A percentile compares a stretch with the other conserved stretches of the same genome.
phyloP scores from a whole-genome alignment of 1,140 invertebrate genomes.

The Diploscapter pachys region DNA sequence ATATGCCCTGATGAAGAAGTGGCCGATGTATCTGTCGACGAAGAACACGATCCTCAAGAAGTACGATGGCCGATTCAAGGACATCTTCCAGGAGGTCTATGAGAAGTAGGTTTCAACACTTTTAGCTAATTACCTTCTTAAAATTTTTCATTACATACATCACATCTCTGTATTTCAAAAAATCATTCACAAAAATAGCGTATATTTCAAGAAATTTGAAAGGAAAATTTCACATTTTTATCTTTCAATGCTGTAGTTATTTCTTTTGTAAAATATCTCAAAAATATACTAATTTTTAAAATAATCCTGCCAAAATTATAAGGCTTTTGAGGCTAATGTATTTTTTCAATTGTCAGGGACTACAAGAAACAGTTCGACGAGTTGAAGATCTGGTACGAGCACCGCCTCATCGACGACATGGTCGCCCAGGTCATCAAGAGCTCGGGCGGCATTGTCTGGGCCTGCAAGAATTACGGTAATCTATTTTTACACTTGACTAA shows the following conservation, averaged over 20 bases:
- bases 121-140: no score
- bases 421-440: constrained; percentile 97
- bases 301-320: not conserved
- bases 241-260: no score
- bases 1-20: constrained; percentile 78
- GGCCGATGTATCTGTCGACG: constrained; percentile 83
- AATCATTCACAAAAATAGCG: no score
- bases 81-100: constrained; percentile 97
- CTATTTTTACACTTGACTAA: no score
- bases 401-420: constrained; percentile 97
- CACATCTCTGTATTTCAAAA: not conserved
- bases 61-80: constrained; percentile 97
- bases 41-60: constrained; percentile 98
- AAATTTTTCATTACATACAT: no score
- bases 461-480: constrained; percentile 85
- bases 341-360: constrained; percentile 61
- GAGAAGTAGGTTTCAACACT: constrained; percentile 65
- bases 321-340: not conserved
- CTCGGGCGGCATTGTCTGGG: constrained; percentile 97
- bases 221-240: no score
- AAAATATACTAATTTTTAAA: constrained; percentile 29
- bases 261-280: constrained; percentile 14
- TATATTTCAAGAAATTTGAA: no score
- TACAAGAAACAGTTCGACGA: constrained; percentile 83
- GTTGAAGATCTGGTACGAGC: constrained; percentile 88